Percentiles rank a stretch among this genome's conserved stretches.
These are phyloP conservation scores for Nasalis larvatus DNA, from an alignment of 2,113 vertebrate species.

Conservation along the genomic window DNA sequence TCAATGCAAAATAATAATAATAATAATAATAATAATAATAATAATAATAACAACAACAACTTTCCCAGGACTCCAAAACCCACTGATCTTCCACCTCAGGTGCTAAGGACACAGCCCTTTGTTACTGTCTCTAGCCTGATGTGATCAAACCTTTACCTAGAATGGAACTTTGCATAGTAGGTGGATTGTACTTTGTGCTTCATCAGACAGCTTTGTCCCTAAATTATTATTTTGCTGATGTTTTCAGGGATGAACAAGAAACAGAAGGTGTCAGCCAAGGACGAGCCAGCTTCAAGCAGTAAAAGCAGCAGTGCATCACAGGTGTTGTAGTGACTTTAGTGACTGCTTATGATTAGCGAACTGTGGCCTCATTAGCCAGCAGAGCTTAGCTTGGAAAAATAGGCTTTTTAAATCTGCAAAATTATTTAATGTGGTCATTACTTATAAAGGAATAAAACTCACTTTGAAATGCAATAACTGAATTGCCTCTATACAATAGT, in stretches of 20 bases:
- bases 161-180: background rate
- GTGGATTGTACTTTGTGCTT: background rate
- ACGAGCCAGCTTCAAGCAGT: constrained; percentile 90
- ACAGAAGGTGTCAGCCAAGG: constrained; percentile 93
- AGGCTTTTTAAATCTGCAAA: background rate
- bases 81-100: background rate
- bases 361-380: background rate
- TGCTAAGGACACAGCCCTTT: fast-evolving
- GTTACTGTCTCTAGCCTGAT: fast-evolving
- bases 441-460: background rate
- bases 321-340: constrained; percentile 76
- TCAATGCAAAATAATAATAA: background rate
- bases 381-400: background rate
- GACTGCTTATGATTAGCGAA: background rate
- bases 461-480: background rate
- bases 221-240: constrained; percentile 61
- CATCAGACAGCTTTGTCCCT: background rate
- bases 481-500: constrained; percentile 15
- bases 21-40: background rate
- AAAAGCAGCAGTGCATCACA: constrained; percentile 88
- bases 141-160: background rate
- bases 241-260: constrained; percentile 95
- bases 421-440: background rate
- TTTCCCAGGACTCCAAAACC: too few relatives aligned
- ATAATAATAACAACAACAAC: too few relatives aligned